Evolutionary conservation across 2,797 vertebrate genomes (phyloP).

Genomic region (Halcyon smyrnensis): DNA sequence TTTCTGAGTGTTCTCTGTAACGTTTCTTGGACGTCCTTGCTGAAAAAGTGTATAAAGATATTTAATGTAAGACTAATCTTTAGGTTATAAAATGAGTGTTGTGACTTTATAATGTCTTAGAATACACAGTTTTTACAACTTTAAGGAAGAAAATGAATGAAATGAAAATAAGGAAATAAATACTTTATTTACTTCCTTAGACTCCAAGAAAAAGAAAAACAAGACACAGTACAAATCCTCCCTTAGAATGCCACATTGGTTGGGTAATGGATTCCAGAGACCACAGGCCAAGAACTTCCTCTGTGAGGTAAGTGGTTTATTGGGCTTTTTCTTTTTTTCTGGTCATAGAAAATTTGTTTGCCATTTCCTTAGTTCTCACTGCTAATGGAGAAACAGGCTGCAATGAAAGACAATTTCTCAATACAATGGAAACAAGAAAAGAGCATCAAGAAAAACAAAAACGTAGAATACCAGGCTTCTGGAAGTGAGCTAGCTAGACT

Average conservation of each 20-base stretch:
- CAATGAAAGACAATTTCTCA: background rate
- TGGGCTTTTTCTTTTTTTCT: background rate
- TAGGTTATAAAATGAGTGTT: background rate
- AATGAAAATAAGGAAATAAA: conserved; percentile 27
- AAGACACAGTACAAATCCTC: conserved; percentile 89
- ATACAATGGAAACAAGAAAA: background rate
- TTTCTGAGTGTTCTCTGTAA: background rate
- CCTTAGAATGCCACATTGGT: conserved; percentile 90
- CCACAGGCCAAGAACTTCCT: conserved; percentile 86
- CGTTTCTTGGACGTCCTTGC: background rate
- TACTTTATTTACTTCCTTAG: conserved; percentile 75
- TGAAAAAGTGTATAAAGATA: background rate
- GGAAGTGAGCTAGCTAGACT: background rate
- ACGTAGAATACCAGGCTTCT: background rate
- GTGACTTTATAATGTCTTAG: conserved; percentile 53
- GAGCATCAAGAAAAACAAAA: background rate
- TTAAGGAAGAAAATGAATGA: conserved; percentile 21
- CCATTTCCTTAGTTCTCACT: background rate
- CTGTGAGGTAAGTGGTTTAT: conserved; percentile 84
- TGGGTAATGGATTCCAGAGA: conserved; percentile 97
- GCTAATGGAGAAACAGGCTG: background rate
- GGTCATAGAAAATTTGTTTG: background rate
- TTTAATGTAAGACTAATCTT: background rate
- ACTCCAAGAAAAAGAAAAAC: conserved; percentile 92
- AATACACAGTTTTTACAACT: conserved; percentile 13